Percentiles rank a stretch among this genome's conserved stretches.
Conservation (phyloP, 2,113 vertebrate genomes). For the Gobiocypris rarus region DNA sequence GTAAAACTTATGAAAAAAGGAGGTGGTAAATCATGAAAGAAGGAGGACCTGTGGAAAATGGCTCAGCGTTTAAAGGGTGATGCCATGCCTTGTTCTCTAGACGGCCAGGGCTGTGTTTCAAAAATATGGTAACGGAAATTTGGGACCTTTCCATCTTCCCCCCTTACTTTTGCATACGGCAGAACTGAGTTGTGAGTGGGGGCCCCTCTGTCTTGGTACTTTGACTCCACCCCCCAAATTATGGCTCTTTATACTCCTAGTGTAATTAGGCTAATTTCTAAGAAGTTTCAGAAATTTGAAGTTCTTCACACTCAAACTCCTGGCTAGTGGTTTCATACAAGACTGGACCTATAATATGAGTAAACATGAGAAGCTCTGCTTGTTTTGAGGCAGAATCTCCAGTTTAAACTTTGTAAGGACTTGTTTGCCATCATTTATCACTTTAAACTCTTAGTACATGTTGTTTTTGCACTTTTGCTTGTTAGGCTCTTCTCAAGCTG, state of each 20-base stretch:
- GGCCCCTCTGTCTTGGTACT: neutral
- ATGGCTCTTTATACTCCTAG: neutral
- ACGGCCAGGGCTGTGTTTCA: conserved; percentile 12
- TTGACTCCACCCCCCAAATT: too few species aligned
- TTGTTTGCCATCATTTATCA: conserved; percentile 6
- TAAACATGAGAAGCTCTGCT: neutral
- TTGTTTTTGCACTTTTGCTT: conserved; percentile 36
- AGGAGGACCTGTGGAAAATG: neutral
- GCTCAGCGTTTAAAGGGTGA: conserved; percentile 2
- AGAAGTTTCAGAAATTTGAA: neutral
- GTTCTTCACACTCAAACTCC: neutral
- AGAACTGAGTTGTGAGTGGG: neutral
- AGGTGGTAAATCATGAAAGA: neutral
- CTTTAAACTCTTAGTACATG: neutral
- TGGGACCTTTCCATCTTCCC: neutral
- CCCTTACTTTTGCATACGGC: neutral
- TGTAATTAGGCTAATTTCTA: neutral
- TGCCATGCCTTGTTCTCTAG: conserved; percentile 33
- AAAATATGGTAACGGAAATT: conserved; percentile 19
- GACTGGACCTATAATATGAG: neutral
- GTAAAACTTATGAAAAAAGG: neutral
- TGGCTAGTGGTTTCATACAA: neutral
- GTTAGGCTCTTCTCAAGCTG: conserved; percentile 22
- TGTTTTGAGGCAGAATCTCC: neutral
- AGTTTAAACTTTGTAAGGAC: neutral